Conservation (phyloP, 2,888 invertebrate species). For the Xanthia togata region DNA sequence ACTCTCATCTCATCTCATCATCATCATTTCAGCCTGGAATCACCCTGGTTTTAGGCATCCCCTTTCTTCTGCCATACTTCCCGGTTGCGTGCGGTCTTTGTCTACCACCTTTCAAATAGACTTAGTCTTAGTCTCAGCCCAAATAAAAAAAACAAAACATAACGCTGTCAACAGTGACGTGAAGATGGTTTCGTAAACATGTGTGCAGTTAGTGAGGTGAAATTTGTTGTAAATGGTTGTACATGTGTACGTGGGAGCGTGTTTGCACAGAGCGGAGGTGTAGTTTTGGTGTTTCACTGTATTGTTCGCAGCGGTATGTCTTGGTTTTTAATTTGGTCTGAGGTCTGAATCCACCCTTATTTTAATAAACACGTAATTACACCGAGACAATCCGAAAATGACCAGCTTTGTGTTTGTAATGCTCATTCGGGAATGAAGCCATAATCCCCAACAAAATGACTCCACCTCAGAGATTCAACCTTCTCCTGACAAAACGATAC, state of each 20-base stretch:
- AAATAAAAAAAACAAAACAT: too few species aligned
- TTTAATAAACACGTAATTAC: slow-evolving; percentile 69
- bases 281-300: too few species aligned
- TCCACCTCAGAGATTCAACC: slow-evolving; percentile 78
- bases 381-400: slow-evolving; percentile 69
- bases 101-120: not conserved
- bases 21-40: not conserved
- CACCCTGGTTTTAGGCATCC: not conserved
- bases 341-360: slow-evolving; percentile 10
- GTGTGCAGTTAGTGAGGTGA: too few species aligned
- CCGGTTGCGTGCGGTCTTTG: too few species aligned
- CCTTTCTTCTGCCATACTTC: not conserved
- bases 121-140: not conserved
- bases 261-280: too few species aligned
- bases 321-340: too few species aligned
- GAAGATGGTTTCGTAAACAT: too few species aligned
- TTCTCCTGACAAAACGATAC: slow-evolving; percentile 79
- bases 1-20: not conserved
- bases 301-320: too few species aligned
- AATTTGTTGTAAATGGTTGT: too few species aligned
- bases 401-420: slow-evolving; percentile 78
- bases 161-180: too few species aligned
- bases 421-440: slow-evolving; percentile 76
- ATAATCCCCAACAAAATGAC: slow-evolving; percentile 80
- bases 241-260: too few species aligned